Percentiles rank a stretch among this genome's conserved stretches.
phyloP scores from a whole-genome alignment of 2,797 vertebrate genomes.

The Spea hammondii region DNA sequence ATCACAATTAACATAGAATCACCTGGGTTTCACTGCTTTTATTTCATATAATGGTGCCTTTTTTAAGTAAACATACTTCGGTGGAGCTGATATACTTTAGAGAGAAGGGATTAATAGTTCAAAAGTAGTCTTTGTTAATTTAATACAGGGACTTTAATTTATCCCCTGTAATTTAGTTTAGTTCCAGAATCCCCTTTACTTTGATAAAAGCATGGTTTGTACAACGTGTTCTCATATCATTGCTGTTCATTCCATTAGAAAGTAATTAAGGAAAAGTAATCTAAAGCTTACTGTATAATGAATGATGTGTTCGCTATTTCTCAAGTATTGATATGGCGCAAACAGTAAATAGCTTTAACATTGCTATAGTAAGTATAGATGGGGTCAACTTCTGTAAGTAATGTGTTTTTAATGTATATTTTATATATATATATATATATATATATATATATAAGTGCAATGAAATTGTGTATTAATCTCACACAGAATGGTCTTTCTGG shows the following conservation, averaged over 20 bases:
- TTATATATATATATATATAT: too few relatives aligned
- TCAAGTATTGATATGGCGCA: not conserved
- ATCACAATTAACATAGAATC: not conserved
- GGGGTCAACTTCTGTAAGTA: too few relatives aligned
- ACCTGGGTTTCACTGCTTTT: not conserved
- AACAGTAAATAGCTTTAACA: not conserved
- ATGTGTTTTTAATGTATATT: too few relatives aligned
- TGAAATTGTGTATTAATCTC: too few relatives aligned
- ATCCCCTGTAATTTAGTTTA: constrained; percentile 20
- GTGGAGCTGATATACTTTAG: not conserved
- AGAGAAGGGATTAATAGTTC: constrained; percentile 29
- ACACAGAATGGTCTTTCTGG: too few relatives aligned
- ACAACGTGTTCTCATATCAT: not conserved
- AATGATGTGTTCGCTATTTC: not conserved
- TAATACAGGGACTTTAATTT: constrained; percentile 11
- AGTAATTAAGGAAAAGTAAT: constrained; percentile 17
- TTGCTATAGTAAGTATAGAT: too few relatives aligned
- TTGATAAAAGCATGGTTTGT: not conserved
- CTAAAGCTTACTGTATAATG: constrained; percentile 25
- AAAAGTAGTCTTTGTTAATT: constrained; percentile 14
- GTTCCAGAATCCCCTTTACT: constrained; percentile 2
- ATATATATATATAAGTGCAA: too few relatives aligned
- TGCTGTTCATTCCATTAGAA: constrained; percentile 13
- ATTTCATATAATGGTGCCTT: not conserved
- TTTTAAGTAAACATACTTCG: constrained; percentile 10